phyloP scores from a whole-genome alignment of 2,113 vertebrate genomes.

The Petrocephalus microphthalmus region DNA sequence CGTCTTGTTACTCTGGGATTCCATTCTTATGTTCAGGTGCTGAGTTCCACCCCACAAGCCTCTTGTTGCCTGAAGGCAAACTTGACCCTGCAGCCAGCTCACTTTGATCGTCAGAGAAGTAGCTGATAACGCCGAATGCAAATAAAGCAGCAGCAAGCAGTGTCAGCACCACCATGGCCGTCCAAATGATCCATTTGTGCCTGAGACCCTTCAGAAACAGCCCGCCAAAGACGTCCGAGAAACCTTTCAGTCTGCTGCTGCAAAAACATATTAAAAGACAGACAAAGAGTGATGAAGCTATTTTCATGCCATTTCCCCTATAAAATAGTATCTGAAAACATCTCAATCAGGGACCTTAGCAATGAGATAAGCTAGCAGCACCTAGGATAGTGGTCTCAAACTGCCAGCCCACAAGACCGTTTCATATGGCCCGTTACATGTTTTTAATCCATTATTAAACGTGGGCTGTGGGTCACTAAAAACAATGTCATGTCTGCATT shows the following conservation, averaged over 20 bases:
- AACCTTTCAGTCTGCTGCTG: constrained; percentile 54
- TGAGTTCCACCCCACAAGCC: constrained; percentile 44
- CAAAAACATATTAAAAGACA: constrained; percentile 7
- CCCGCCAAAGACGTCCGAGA: constrained; percentile 44
- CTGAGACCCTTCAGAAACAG: constrained; percentile 52
- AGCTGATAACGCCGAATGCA: constrained; percentile 55
- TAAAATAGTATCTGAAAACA: neutral
- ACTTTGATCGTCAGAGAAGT: constrained; percentile 52
- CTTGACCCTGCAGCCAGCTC: constrained; percentile 46
- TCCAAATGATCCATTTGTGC: constrained; percentile 49
- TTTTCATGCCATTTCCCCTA: neutral
- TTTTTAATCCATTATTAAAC: neutral
- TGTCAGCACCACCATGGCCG: constrained; percentile 48
- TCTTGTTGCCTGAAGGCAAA: constrained; percentile 30
- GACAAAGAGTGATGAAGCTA: neutral
- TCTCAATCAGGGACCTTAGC: neutral
- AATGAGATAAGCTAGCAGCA: neutral
- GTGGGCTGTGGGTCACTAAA: neutral
- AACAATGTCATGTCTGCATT: neutral
- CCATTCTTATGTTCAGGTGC: constrained; percentile 40
- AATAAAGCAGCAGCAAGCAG: constrained; percentile 53
- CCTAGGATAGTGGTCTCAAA: neutral
- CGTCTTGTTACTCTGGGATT: constrained; percentile 29
- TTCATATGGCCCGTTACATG: neutral
- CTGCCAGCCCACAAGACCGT: neutral